A percentile compares a stretch with the other conserved stretches of the same genome.
phyloP scores from a whole-genome alignment of 2,797 vertebrate species.

The Euthynnus affinis region DNA sequence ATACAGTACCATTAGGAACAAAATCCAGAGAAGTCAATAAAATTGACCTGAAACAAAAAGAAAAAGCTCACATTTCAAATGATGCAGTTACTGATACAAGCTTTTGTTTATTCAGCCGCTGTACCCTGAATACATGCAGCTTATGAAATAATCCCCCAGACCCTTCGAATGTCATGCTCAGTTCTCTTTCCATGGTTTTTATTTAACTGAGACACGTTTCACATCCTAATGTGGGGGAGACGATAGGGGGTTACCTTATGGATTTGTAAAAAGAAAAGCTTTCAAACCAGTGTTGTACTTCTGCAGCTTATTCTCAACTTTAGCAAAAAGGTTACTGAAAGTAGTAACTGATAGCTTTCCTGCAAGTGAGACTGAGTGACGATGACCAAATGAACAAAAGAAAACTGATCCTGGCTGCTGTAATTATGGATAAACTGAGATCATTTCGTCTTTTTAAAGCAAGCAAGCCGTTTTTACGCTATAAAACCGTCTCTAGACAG shows the following conservation, averaged over 20 bases:
- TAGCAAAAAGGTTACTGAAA: constrained; percentile 8
- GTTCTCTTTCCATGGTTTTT: constrained; percentile 13
- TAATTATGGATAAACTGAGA: background rate
- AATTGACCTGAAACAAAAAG: constrained; percentile 58
- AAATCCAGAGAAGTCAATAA: constrained; percentile 54
- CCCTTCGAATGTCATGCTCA: constrained; percentile 37
- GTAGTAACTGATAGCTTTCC: constrained; percentile 3
- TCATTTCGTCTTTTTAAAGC: constrained; percentile 28
- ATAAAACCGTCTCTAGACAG: constrained; percentile 44
- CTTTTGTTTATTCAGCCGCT: constrained; percentile 33
- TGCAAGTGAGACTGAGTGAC: background rate
- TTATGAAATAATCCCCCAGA: constrained; percentile 1
- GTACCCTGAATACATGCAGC: constrained; percentile 23
- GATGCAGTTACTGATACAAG: constrained; percentile 35
- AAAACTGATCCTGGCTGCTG: constrained; percentile 31
- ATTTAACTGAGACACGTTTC: constrained; percentile 10
- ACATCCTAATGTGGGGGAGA: constrained; percentile 14
- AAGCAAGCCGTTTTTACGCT: constrained; percentile 27
- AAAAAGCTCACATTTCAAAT: constrained; percentile 52
- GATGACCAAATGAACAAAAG: constrained; percentile 27
- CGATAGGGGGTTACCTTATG: background rate
- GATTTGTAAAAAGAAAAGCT: constrained; percentile 25
- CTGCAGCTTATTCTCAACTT: constrained; percentile 30
- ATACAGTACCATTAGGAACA: constrained; percentile 68
- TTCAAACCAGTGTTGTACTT: constrained; percentile 7